phyloP scores from a whole-genome alignment of 2,113 vertebrate species.

The Chitala chitala region DNA sequence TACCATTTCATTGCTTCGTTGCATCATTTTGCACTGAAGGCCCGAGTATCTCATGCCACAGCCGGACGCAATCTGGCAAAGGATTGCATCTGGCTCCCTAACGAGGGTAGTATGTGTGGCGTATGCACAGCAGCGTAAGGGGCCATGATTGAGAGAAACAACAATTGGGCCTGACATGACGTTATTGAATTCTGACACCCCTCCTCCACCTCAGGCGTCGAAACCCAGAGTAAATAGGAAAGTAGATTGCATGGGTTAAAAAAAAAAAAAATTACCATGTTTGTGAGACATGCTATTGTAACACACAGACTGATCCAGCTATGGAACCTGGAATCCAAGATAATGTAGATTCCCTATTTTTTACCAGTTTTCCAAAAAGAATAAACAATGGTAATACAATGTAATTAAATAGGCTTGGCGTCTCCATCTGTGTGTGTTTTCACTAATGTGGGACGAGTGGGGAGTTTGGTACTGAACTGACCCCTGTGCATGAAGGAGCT shows the following conservation, averaged over 20 bases:
- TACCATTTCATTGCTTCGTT: no score
- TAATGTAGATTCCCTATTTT: background rate
- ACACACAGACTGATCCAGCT: background rate
- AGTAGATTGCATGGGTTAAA: no score
- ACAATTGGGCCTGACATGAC: background rate
- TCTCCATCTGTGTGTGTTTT: no score
- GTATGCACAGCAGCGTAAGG: no score
- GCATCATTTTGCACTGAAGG: no score
- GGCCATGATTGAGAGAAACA: background rate
- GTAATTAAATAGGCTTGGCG: no score
- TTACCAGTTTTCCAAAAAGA: background rate
- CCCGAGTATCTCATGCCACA: no score
- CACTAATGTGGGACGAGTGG: background rate
- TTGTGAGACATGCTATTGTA: background rate
- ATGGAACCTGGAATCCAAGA: background rate
- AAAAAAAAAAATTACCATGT: background rate
- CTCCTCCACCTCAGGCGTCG: background rate
- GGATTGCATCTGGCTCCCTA: no score
- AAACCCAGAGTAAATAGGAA: background rate
- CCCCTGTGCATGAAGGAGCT: background rate
- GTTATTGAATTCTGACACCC: background rate
- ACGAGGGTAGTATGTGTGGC: no score
- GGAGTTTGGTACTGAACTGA: background rate
- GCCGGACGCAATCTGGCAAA: no score
- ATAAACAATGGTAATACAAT: background rate